Evolutionary conservation across 2,113 vertebrate species (phyloP).

Genomic region (Brachirus orientalis): DNA sequence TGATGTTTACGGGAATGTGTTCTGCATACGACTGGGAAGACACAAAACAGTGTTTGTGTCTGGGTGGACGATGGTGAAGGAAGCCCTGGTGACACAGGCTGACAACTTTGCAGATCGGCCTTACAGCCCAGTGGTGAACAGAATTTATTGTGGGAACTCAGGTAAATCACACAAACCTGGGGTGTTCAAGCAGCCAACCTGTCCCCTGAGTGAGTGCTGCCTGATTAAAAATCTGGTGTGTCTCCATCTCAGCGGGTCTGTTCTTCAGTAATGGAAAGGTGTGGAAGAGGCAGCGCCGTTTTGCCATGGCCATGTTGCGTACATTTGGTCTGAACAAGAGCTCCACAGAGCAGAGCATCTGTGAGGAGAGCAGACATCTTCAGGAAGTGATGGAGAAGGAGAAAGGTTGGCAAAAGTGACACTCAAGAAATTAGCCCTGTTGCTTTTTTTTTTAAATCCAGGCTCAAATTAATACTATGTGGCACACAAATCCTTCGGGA

Average conservation of each 20-base stretch:
- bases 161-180: constrained; percentile 30
- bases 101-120: constrained; percentile 83
- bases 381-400: constrained; percentile 78
- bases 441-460: too few species aligned
- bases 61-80: constrained; percentile 83
- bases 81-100: constrained; percentile 83
- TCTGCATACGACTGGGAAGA: constrained; percentile 65
- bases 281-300: constrained; percentile 85
- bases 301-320: constrained; percentile 79
- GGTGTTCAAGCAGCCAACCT: not conserved
- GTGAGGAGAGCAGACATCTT: constrained; percentile 81
- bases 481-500: too few species aligned
- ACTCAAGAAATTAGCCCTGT: not conserved
- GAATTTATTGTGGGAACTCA: constrained; percentile 75
- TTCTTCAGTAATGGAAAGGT: constrained; percentile 75
- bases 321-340: constrained; percentile 85
- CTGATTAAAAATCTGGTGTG: not conserved
- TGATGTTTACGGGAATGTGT: constrained; percentile 83
- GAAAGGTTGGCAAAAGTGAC: constrained; percentile 72
- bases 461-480: too few species aligned
- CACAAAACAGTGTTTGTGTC: constrained; percentile 69
- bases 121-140: constrained; percentile 50
- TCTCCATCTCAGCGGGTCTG: constrained; percentile 68
- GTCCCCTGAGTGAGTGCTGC: not conserved
- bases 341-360: constrained; percentile 81